phyloP scores from a whole-genome alignment of 2,888 invertebrate genomes.

The Calameuta filiformis region DNA sequence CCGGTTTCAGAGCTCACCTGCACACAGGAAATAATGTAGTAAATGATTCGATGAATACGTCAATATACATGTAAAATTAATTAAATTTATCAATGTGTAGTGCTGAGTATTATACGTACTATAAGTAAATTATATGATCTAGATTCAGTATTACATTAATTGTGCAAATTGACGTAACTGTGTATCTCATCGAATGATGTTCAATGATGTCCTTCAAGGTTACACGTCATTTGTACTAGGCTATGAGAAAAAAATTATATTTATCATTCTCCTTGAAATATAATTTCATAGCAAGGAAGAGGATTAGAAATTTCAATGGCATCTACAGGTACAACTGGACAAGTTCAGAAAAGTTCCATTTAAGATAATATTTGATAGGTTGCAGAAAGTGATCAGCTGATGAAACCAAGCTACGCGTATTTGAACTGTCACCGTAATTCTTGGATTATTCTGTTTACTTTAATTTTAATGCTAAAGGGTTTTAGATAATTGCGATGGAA shows the following conservation, averaged over 20 bases:
- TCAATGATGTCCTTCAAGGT: neutral
- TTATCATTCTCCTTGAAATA: neutral
- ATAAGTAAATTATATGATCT: neutral
- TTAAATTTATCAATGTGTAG: neutral
- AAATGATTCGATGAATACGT: neutral
- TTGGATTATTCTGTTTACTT: neutral
- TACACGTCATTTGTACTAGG: neutral
- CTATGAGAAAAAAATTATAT: no score
- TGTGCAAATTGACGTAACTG: neutral
- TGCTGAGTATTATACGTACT: neutral
- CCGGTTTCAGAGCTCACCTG: neutral
- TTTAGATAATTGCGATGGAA: slow-evolving; percentile 23
- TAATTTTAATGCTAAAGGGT: neutral
- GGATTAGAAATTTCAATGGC: neutral
- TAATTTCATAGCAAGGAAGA: neutral
- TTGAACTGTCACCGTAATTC: neutral
- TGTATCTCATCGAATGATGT: neutral
- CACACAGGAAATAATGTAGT: neutral
- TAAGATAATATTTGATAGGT: neutral
- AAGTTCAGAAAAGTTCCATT: neutral
- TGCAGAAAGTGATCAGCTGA: neutral
- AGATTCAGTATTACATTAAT: neutral
- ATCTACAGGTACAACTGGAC: neutral
- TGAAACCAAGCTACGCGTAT: neutral
- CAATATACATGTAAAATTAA: neutral